Evolutionary conservation across 2,113 vertebrate genomes (phyloP).

Genomic region (Lota lota): DNA sequence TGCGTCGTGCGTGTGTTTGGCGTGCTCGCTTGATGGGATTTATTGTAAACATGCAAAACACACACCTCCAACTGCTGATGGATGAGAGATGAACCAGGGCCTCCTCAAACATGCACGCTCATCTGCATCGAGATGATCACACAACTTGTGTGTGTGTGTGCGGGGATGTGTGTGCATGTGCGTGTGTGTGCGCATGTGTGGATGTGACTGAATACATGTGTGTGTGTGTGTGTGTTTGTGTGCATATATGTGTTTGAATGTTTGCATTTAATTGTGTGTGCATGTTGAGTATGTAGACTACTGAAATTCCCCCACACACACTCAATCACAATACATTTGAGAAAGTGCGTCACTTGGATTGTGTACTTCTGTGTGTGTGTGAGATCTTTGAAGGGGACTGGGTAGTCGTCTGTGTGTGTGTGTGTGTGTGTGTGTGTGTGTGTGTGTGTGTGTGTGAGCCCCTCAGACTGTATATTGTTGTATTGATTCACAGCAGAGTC

Average conservation of each 20-base stretch:
- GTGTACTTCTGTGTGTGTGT: not conserved
- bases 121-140: too few species aligned
- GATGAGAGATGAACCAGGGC: too few species aligned
- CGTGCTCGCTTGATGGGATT: too few species aligned
- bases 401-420: not conserved
- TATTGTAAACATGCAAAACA: too few species aligned
- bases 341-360: too few species aligned
- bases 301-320: not conserved
- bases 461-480: conserved; percentile 33
- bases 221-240: not conserved
- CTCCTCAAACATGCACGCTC: too few species aligned
- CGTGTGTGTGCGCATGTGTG: not conserved
- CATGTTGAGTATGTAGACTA: not conserved
- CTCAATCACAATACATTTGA: not conserved
- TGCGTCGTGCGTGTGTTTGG: too few species aligned
- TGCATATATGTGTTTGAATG: not conserved
- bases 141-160: too few species aligned
- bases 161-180: not conserved
- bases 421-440: not conserved
- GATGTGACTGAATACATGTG: too few species aligned
- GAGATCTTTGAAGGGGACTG: too few species aligned
- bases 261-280: not conserved
- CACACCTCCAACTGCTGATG: too few species aligned
- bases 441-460: conserved; percentile 15
- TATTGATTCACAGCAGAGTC: conserved; percentile 42